Percentiles rank a stretch among this genome's conserved stretches.
These are phyloP conservation scores for Zoanthus solanderi DNA, from an alignment of 92 coral and sea anemone genomes.

Conservation along the genomic window DNA sequence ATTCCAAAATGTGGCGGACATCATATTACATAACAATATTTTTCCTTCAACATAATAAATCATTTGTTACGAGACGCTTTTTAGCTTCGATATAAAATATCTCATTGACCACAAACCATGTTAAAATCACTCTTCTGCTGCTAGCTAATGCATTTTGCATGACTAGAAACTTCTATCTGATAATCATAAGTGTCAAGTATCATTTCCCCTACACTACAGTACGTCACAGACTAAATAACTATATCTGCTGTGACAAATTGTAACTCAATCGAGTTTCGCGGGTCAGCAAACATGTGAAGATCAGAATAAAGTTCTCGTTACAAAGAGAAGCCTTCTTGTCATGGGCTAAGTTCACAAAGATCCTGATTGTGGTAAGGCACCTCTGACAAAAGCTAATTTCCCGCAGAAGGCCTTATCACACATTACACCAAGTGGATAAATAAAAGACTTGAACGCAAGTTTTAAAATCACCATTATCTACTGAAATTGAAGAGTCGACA, in stretches of 20 bases:
- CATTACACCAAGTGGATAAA: constrained; percentile 14
- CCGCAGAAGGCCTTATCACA: constrained; percentile 17
- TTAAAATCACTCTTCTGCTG: constrained; percentile 14
- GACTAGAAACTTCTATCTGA: constrained; percentile 14
- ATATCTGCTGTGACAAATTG: constrained; percentile 12
- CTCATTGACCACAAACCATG: constrained; percentile 16
- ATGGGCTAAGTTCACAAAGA: constrained; percentile 15
- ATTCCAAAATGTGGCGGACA: constrained; percentile 16
- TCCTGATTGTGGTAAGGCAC: constrained; percentile 17
- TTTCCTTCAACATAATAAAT: constrained; percentile 12
- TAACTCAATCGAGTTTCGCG: constrained; percentile 16
- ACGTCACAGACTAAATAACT: constrained; percentile 7
- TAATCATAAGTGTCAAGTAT: constrained; percentile 13
- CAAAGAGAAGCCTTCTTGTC: constrained; percentile 16
- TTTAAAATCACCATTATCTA: constrained; percentile 12
- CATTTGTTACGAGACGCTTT: constrained; percentile 15
- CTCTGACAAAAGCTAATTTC: constrained; percentile 14
- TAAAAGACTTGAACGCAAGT: constrained; percentile 14
- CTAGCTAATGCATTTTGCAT: constrained; percentile 14
- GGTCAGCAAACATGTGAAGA: constrained; percentile 16
- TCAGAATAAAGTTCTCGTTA: constrained; percentile 13
- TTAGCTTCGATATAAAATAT: constrained; percentile 12
- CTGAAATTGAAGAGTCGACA: constrained; percentile 15
- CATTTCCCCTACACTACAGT: constrained; percentile 14
- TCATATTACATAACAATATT: constrained; percentile 11